These are phyloP conservation scores for Drosophila punjabiensis DNA, from an alignment of 1,140 invertebrate genomes.

Conservation along the genomic window DNA sequence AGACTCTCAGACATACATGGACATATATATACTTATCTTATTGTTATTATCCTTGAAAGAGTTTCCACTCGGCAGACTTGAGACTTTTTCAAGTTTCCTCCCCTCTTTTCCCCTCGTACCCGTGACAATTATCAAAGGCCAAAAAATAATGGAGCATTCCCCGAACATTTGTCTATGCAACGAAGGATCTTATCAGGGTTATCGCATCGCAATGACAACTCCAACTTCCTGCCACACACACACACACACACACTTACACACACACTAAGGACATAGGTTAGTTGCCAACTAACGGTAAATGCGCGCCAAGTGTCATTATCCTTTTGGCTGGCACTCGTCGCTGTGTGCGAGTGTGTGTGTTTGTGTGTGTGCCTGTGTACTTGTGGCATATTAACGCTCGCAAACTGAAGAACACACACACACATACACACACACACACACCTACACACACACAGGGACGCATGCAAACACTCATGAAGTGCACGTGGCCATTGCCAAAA, in stretches of 20 bases:
- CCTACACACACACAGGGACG: constrained; percentile 28
- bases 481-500: constrained; percentile 73
- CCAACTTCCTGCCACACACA: constrained; percentile 33
- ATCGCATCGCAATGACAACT: constrained; percentile 56
- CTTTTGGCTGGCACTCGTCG: constrained; percentile 69
- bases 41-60: constrained; percentile 22
- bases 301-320: constrained; percentile 79
- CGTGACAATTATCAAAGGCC: constrained; percentile 33
- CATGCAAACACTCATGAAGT: constrained; percentile 48
- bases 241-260: constrained; percentile 9
- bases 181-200: constrained; percentile 55
- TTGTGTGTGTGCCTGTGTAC: constrained; percentile 20
- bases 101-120: neutral
- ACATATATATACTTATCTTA: neutral
- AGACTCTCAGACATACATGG: neutral
- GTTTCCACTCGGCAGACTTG: constrained; percentile 10
- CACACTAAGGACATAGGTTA: constrained; percentile 42
- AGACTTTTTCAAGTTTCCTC: constrained; percentile 29
- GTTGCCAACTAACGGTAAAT: constrained; percentile 78
- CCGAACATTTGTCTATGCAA: constrained; percentile 43
- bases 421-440: constrained; percentile 23
- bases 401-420: constrained; percentile 40
- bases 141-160: constrained; percentile 31
- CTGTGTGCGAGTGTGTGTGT: constrained; percentile 3
- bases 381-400: constrained; percentile 44